These are phyloP conservation scores for Manis javanica DNA, from an alignment of 2,797 vertebrate species.

Conservation along the genomic window DNA sequence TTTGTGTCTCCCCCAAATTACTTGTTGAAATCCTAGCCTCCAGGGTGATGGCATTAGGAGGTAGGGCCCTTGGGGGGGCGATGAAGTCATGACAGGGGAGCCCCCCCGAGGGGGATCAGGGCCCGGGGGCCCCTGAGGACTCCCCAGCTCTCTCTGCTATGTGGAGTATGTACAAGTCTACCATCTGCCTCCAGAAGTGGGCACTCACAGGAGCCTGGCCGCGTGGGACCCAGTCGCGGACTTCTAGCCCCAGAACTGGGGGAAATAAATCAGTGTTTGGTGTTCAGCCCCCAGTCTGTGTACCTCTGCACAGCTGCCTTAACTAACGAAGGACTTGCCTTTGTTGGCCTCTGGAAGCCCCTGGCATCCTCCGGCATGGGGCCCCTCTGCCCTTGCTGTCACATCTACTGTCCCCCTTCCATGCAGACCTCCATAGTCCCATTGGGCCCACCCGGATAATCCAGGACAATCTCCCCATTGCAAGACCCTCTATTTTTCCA, in stretches of 20 bases:
- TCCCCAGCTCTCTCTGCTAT: neutral
- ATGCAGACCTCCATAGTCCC: neutral
- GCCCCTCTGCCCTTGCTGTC: neutral
- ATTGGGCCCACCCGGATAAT: neutral
- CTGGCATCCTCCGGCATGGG: rapidly evolving
- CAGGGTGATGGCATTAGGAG: neutral
- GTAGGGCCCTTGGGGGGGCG: neutral
- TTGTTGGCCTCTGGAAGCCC: neutral
- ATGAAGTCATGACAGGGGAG: no score
- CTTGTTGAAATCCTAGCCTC: neutral
- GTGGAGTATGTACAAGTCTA: no score
- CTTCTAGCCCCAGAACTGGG: neutral
- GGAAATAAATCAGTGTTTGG: neutral
- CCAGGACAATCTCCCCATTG: neutral
- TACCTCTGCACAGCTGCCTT: neutral
- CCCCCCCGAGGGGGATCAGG: no score
- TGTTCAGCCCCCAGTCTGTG: neutral
- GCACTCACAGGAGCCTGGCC: neutral
- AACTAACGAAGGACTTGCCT: neutral
- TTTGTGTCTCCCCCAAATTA: neutral
- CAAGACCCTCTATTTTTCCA: no score
- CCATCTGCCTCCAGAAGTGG: neutral
- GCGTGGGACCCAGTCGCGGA: neutral
- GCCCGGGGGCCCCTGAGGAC: neutral
- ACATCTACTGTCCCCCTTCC: neutral